A percentile compares a stretch with the other conserved stretches of the same genome.
These are phyloP conservation scores for Perodicticus potto DNA, from an alignment of 2,797 vertebrate genomes.

Conservation along the genomic window DNA sequence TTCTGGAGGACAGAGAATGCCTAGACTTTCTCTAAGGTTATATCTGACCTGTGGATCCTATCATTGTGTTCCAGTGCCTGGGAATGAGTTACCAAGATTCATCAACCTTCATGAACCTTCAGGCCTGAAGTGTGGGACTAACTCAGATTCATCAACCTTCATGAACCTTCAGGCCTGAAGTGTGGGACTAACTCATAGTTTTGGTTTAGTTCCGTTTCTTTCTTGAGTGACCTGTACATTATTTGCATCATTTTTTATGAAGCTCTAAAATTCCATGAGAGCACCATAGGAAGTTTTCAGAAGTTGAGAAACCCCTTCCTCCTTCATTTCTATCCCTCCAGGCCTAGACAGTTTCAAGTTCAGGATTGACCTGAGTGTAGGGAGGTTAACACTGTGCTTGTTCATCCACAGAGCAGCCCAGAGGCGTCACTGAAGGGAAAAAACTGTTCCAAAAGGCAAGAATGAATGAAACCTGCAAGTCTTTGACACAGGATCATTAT, in stretches of 20 bases:
- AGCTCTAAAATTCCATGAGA: background rate
- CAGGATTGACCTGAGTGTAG: background rate
- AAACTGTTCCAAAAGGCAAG: background rate
- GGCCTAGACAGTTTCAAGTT: background rate
- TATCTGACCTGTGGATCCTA: background rate
- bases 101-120: background rate
- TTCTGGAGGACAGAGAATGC: background rate
- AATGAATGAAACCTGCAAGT: background rate
- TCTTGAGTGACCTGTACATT: background rate
- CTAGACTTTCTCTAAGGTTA: background rate
- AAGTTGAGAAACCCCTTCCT: background rate
- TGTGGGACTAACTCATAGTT: background rate
- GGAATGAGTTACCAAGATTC: background rate
- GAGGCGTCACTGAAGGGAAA: background rate
- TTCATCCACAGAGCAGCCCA: background rate
- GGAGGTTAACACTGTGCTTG: rapidly evolving
- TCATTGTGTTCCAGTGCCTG: background rate
- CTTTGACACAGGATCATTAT: background rate
- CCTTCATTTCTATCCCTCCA: background rate
- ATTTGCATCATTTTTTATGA: background rate
- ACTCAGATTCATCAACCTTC: background rate
- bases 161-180: background rate
- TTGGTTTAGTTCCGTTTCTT: background rate
- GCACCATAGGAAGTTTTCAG: background rate
- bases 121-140: background rate